Base-by-base conservation (phyloP, 2,113 vertebrate genomes). In the Picathartes gymnocephalus region DNA sequence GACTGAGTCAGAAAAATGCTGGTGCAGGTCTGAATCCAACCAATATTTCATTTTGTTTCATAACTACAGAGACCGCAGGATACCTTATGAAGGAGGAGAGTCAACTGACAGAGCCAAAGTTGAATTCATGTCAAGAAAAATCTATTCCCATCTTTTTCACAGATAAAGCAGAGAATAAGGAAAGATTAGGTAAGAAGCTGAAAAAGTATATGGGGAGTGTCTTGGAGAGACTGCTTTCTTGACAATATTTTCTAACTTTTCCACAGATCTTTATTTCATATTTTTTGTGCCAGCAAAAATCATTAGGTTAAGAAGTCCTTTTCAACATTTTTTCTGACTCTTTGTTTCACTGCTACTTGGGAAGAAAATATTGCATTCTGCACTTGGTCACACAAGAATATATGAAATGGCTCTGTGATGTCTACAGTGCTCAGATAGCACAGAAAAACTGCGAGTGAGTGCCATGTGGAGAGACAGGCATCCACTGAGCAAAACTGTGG, bases 401-500 rank as follows among this genome's bases (percentile, higher is more conserved):
- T 35, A 60, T 14, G 9, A 88, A 76, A 65, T 42, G 20, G 16
- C 6, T 79, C 39, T 4, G 0, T 25, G 20, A 30, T 39, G 14
- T 31, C 40, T 42, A 22, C 6, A 3, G 39, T 1, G 1, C 19
- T 53, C 24, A 19, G 23, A 31, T 54, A 79, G 51, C 17, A 19
- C n/a, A 65, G 25, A 39, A 73, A 58, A 69, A 0, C 3, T 5
- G 39, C 0, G 0, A 42, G 3, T 25, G 19, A 61, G 8, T 35
- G n/a, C 10, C 22, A 15, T 17, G 12, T 31, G 22, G 16, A 86
- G 19, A 72, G 18, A 56, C 5, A 65, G n/a, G 13, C 45, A 69
- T 48, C n/a, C 65, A 2, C 9, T 15, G 6, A 47, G 23, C 21
- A 58, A 33, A 80, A 9, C 2, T 1, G 4, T 35, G 58, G 20